Conservation (phyloP, 2,113 vertebrate species). For the Tragelaphus buxtoni region DNA sequence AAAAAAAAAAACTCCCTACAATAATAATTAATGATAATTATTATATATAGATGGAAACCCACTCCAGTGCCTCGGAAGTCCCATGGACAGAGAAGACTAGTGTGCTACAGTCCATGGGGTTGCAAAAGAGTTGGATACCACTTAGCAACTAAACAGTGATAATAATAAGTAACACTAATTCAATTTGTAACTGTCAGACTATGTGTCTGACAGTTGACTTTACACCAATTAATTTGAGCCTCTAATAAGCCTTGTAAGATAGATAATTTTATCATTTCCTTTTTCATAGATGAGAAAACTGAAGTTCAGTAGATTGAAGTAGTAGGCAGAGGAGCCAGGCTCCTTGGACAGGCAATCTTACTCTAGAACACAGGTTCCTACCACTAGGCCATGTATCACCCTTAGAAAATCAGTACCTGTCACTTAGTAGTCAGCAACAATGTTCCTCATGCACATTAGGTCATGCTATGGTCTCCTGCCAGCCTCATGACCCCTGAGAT, state of each 20-base stretch:
- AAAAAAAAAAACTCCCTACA: not conserved
- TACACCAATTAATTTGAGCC: not conserved
- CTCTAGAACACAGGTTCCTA: not conserved
- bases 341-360: not conserved
- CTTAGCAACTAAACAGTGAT: not conserved
- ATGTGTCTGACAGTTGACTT: not conserved
- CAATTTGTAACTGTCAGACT: not conserved
- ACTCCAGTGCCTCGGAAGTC: not conserved
- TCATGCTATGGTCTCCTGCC: not conserved
- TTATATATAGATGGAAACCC: not conserved
- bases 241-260: not conserved
- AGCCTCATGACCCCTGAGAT: too few relatives aligned
- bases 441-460: not conserved
- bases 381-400: fast-evolving
- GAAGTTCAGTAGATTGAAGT: not conserved
- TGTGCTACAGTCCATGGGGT: fast-evolving
- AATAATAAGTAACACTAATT: not conserved
- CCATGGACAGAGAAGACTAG: not conserved
- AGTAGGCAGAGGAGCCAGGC: not conserved
- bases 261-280: not conserved
- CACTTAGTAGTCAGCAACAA: not conserved
- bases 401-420: not conserved
- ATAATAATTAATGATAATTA: not conserved
- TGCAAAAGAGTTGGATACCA: not conserved
- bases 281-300: not conserved